phyloP scores from a whole-genome alignment of 2,113 vertebrate species.

The Pseudonaja textilis region DNA sequence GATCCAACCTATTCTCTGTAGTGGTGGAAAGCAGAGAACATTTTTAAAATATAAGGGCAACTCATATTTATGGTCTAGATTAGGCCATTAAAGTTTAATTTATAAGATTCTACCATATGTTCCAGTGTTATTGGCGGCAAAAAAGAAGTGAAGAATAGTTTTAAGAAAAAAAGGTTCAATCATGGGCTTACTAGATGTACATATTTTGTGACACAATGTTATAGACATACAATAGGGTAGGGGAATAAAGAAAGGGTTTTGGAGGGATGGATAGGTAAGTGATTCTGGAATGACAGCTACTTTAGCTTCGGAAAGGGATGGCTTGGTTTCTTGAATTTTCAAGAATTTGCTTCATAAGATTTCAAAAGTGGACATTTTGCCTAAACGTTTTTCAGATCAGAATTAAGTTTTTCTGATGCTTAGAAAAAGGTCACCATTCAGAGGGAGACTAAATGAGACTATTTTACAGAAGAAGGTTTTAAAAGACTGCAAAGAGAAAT shows the following conservation, averaged over 20 bases:
- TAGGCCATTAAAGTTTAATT: neutral
- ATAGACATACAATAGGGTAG: neutral
- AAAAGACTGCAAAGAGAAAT: neutral
- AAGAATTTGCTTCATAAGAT: neutral
- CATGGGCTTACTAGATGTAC: constrained; percentile 48
- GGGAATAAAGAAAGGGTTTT: neutral
- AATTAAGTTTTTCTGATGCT: neutral
- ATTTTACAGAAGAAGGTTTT: neutral
- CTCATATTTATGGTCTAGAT: neutral
- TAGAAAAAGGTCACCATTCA: neutral
- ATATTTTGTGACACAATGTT: constrained; percentile 30
- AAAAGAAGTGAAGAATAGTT: neutral
- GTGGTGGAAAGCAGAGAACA: neutral
- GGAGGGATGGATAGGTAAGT: neutral
- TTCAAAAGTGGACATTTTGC: neutral
- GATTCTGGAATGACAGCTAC: neutral
- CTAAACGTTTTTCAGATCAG: neutral
- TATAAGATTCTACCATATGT: constrained; percentile 21
- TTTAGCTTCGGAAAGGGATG: neutral
- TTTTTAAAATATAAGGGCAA: neutral
- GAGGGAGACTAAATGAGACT: neutral
- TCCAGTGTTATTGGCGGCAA: constrained; percentile 9
- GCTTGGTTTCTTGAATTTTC: neutral
- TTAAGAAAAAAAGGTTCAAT: constrained; percentile 32
- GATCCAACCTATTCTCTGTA: neutral